Percentiles rank a stretch among this genome's conserved stretches.
These are phyloP conservation scores for Eulacestoma nigropectus DNA, from an alignment of 2,113 vertebrate species.

Conservation along the genomic window DNA sequence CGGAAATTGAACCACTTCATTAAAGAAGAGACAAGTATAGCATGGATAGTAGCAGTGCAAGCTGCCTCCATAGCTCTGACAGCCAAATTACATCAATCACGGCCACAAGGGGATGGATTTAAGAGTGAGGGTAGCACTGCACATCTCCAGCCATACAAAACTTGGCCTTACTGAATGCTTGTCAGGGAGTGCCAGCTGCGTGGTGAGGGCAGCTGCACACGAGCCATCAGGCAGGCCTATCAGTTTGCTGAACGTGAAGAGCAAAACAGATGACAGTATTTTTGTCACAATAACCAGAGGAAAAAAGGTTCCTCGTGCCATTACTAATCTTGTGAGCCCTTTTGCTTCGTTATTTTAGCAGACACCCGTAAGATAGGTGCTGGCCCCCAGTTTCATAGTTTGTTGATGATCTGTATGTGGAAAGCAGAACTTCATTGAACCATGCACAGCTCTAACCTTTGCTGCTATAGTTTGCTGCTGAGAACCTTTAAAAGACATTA, in stretches of 20 bases:
- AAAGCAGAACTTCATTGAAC: not conserved
- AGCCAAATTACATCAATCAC: not conserved
- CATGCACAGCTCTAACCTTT: not conserved
- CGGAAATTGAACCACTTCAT: not conserved
- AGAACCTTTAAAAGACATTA: not conserved
- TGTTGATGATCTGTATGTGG: not conserved
- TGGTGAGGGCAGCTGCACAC: not conserved
- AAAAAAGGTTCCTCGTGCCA: not conserved
- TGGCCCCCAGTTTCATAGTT: not conserved
- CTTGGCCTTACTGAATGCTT: not conserved
- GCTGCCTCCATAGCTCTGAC: not conserved
- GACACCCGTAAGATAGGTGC: not conserved
- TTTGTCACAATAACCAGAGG: not conserved
- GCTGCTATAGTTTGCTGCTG: not conserved
- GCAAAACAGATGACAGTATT: not conserved
- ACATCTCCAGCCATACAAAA: not conserved
- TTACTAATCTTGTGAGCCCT: not conserved
- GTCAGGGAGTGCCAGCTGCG: not conserved
- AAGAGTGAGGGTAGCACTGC: not conserved
- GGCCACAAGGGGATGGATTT: not conserved
- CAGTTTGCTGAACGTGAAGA: not conserved
- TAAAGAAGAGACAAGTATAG: not conserved
- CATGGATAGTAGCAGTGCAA: not conserved
- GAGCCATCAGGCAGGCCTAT: not conserved
- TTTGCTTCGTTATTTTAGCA: not conserved